Conservation (phyloP, 2,113 vertebrate species). For the Paralichthys olivaceus region DNA sequence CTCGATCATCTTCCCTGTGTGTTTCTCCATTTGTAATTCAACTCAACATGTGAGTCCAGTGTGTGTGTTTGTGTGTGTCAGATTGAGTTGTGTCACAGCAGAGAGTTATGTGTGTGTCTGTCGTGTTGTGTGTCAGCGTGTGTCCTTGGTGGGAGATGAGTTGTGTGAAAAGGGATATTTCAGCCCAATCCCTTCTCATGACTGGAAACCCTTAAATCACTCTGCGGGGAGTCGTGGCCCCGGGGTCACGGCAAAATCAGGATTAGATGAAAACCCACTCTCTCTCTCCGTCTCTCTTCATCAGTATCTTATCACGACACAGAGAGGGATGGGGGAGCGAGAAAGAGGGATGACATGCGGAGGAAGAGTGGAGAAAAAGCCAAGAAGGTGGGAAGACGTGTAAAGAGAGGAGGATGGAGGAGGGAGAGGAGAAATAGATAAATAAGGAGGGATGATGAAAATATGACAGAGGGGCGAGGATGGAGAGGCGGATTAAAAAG, state of each 20-base stretch:
- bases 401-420: neutral
- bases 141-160: conserved; percentile 4
- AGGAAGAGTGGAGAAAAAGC: neutral
- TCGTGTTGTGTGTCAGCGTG: neutral
- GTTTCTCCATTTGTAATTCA: too few species aligned
- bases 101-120: neutral
- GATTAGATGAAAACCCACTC: conserved; percentile 9
- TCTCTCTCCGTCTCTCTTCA: neutral
- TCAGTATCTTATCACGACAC: neutral
- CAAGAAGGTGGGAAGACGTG: neutral
- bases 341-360: neutral
- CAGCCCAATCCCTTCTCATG: conserved; percentile 9
- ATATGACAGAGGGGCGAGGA: neutral
- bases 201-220: conserved; percentile 9
- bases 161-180: conserved; percentile 19
- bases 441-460: neutral
- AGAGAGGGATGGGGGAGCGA: neutral
- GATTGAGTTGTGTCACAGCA: neutral
- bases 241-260: conserved; percentile 5
- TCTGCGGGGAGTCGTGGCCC: neutral
- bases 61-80: neutral
- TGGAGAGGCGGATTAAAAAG: neutral
- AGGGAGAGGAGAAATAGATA: neutral
- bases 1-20: too few species aligned
- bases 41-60: too few species aligned